Base-by-base conservation (phyloP, 2,888 invertebrate genomes). In the Emmelina monodactyla region DNA sequence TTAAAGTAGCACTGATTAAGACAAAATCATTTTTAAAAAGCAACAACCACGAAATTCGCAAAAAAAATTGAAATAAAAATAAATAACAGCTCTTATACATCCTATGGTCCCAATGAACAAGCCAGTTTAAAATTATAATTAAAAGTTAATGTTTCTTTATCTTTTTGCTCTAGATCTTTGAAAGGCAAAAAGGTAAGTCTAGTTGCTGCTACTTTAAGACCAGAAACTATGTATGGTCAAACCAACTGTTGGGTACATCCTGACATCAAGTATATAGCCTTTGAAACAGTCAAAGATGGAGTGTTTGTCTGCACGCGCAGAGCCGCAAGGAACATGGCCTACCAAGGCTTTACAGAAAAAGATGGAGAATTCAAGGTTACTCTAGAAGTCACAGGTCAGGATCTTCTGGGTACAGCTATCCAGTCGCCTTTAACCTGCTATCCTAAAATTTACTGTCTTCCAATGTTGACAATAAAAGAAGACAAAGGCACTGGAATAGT, bases 141-240 rank as follows among this genome's bases (percentile, higher is more conserved):
- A n/a, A n/a, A n/a, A n/a, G n/a, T n/a, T n/a, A n/a, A n/a, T n/a
- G n/a, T n/a, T 16, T 34, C n/a, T 13, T 11, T 19, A 19, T 19
- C 9, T 6, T 19, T 19, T 19, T 9, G 5, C 9, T 71, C 40
- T 47, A 88, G 87, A 40, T 41, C 62, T 31, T 66, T 84, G 43
- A 54, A 73, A 44, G 73, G 73, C 32, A 82, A 83, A 57, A 62
- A 82, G 39, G 82, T 95, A n/a, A 93, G 78, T 62, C 81, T 99
- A 40, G 96, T 99, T 9, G 97, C 97, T 12, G 99, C 97, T 6
- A 99, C 99, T 3, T 78, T 99, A n/a, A 84, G 98, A 39, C 97
- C 99, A 1, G 99, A 99, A 79, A 99, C 99, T 1, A 98, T 99
- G 98, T 99, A 97, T 60, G 99, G 99, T 0, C 99, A 99, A 79